These are phyloP conservation scores for Anabas testudineus DNA, from an alignment of 2,797 vertebrate species.

Conservation along the genomic window DNA sequence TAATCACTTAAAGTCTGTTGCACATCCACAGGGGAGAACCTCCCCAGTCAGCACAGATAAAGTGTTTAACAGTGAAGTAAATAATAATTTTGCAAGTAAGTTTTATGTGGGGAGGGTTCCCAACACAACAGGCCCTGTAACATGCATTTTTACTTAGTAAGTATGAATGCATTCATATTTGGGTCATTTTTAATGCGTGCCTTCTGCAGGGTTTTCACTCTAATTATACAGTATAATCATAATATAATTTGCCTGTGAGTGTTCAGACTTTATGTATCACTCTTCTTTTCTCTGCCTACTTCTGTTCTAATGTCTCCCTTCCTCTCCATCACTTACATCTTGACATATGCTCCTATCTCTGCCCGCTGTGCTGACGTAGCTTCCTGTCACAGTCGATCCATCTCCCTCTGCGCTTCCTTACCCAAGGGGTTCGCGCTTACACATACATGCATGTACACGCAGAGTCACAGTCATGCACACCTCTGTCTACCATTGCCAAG, in stretches of 20 bases:
- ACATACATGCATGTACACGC: not conserved
- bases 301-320: not conserved
- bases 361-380: slow-evolving; percentile 65
- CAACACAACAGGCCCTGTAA: too few relatives aligned
- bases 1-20: not conserved
- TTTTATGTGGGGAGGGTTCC: too few relatives aligned
- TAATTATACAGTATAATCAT: not conserved
- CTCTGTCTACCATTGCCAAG: slow-evolving; percentile 31
- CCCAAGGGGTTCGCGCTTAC: slow-evolving; percentile 22
- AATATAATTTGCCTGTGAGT: not conserved
- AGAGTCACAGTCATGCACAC: slow-evolving; percentile 21
- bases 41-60: not conserved
- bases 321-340: slow-evolving; percentile 3
- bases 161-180: not conserved
- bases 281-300: not conserved
- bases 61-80: too few relatives aligned
- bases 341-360: slow-evolving; percentile 58
- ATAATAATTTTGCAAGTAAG: too few relatives aligned
- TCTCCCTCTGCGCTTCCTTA: slow-evolving; percentile 51
- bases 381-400: slow-evolving; percentile 65
- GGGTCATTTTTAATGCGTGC: not conserved
- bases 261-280: not conserved
- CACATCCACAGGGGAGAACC: not conserved
- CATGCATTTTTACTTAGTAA: too few relatives aligned
- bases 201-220: not conserved